phyloP scores from a whole-genome alignment of 2,113 vertebrate genomes.

The Seriola quinqueradiata region DNA sequence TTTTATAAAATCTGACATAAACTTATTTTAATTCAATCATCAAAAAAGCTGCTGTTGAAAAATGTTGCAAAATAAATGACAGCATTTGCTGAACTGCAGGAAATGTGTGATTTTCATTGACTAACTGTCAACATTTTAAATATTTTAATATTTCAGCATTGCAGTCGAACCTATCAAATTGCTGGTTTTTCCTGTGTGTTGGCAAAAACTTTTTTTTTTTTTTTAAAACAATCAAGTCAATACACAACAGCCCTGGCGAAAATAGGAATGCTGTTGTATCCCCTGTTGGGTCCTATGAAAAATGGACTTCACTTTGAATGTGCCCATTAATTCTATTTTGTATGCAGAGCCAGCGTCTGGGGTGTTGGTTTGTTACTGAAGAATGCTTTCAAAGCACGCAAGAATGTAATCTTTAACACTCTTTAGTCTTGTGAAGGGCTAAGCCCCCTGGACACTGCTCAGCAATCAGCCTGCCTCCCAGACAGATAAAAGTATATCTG shows the following conservation, averaged over 20 bases:
- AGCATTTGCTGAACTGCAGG: not conserved
- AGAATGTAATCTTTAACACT: slow-evolving; percentile 80
- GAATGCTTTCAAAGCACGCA: slow-evolving; percentile 76
- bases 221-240: not conserved
- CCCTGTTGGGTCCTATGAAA: slow-evolving; percentile 43
- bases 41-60: not conserved
- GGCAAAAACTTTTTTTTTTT: not conserved
- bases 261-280: slow-evolving; percentile 23
- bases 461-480: slow-evolving; percentile 77
- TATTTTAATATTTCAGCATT: not conserved
- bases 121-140: not conserved
- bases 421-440: slow-evolving; percentile 75
- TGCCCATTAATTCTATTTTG: slow-evolving; percentile 70
- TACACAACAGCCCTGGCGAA: not conserved
- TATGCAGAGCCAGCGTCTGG: slow-evolving; percentile 66
- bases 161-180: not conserved
- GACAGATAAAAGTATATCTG: slow-evolving; percentile 80
- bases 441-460: slow-evolving; percentile 76
- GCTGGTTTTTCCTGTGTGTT: not conserved
- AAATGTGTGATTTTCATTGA: not conserved
- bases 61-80: not conserved
- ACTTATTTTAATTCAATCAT: not conserved
- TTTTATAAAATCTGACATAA: not conserved
- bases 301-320: slow-evolving; percentile 64
- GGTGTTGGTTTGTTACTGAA: slow-evolving; percentile 77